These are phyloP conservation scores for Haliclystus octoradiatus DNA, from an alignment of 30 jellyfish, hydroid and myxozoan genomes.

Conservation along the genomic window DNA sequence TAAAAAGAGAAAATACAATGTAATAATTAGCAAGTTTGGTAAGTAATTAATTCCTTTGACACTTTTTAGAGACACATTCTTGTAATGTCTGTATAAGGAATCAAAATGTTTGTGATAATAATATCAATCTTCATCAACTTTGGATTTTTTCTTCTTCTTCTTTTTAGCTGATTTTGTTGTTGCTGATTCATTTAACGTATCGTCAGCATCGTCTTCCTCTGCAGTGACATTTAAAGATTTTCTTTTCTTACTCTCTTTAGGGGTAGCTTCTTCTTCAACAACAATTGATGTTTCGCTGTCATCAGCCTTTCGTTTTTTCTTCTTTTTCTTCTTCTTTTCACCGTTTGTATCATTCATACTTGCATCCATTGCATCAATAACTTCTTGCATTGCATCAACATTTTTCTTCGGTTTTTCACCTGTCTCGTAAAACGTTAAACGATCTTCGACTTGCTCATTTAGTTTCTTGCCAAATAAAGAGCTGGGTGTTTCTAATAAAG, in stretches of 20 bases:
- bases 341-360: conserved; percentile 20
- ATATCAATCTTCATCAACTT: no score
- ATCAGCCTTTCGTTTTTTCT: conserved; percentile 33
- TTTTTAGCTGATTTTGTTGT: conserved; percentile 33
- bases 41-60: no score
- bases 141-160: conserved; percentile 24
- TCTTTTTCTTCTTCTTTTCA: conserved; percentile 56
- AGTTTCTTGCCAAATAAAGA: conserved; percentile 73
- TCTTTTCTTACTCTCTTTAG: conserved; percentile 11
- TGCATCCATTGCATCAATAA: conserved; percentile 29
- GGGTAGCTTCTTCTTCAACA: conserved; percentile 6
- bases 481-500: conserved; percentile 53
- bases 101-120: no score
- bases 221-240: conserved; percentile 8
- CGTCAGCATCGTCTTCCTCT: conserved; percentile 12
- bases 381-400: conserved; percentile 93
- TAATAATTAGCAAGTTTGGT: no score
- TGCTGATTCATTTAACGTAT: conserved; percentile 12
- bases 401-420: conserved; percentile 97
- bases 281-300: conserved; percentile 1
- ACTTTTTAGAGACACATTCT: no score
- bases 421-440: conserved; percentile 74
- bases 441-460: conserved; percentile 96
- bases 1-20: no score
- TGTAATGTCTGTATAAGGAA: no score